A percentile compares a stretch with the other conserved stretches of the same genome.
These are phyloP conservation scores for Vimba vimba DNA, from an alignment of 2,113 vertebrate genomes.

Conservation along the genomic window DNA sequence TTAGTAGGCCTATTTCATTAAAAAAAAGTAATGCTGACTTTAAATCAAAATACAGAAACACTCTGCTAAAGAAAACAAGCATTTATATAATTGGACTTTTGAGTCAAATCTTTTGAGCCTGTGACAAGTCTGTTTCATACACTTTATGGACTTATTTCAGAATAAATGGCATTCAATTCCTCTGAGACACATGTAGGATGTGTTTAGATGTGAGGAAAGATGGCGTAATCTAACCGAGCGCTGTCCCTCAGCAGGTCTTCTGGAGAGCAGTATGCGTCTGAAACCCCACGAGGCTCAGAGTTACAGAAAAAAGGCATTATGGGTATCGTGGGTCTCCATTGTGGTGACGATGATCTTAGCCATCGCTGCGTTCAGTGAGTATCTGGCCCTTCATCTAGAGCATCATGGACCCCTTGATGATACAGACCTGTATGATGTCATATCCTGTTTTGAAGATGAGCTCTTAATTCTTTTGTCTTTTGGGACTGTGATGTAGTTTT, in stretches of 20 bases:
- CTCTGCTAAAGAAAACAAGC: not conserved
- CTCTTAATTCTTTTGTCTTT: not conserved
- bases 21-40: not conserved
- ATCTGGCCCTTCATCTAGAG: constrained; percentile 25
- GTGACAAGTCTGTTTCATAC: not conserved
- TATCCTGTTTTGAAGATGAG: constrained; percentile 1
- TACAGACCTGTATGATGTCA: not conserved
- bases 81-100: not conserved
- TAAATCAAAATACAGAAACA: not conserved
- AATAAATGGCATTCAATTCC: not conserved
- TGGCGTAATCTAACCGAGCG: not conserved
- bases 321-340: constrained; percentile 97
- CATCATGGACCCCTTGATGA: not conserved
- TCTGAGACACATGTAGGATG: not conserved
- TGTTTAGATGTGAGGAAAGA: not conserved
- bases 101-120: not conserved
- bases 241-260: constrained; percentile 81
- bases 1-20: too few species aligned
- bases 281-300: constrained; percentile 99
- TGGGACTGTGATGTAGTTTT: not conserved
- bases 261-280: constrained; percentile 96
- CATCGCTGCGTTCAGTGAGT: constrained; percentile 97
- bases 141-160: not conserved
- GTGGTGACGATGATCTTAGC: constrained; percentile 90
- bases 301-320: constrained; percentile 96